Percentiles rank a stretch among this genome's conserved stretches.
Evolutionary conservation across 2,797 vertebrate species (phyloP).

Genomic region (Synanceia verrucosa): DNA sequence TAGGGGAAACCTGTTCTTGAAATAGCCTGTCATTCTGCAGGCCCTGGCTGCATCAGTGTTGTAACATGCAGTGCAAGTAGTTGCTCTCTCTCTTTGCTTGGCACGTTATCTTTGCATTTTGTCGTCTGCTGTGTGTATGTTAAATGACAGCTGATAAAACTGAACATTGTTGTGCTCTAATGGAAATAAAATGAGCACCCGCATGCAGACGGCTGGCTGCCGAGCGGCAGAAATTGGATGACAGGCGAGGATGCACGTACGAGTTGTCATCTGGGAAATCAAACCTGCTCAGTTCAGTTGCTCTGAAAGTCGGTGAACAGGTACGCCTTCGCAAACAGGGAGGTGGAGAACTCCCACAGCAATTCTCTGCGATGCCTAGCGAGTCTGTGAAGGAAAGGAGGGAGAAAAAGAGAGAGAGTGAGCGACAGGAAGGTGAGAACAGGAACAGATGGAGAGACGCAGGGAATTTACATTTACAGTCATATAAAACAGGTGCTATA

Average conservation of each 20-base stretch:
- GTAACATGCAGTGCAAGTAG: conserved; percentile 8
- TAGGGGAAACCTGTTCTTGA: conserved; percentile 9
- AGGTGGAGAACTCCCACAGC: conserved; percentile 73
- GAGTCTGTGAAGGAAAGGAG: conserved; percentile 49
- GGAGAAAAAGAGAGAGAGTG: conserved; percentile 40
- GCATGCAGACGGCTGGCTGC: conserved; percentile 59
- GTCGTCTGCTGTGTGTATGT: conserved; percentile 16
- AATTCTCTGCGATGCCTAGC: conserved; percentile 65
- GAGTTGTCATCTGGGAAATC: conserved; percentile 79
- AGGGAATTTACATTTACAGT: conserved; percentile 62
- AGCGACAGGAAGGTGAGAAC: conserved; percentile 78
- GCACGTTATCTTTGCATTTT: conserved; percentile 25
- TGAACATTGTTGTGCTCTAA: conserved; percentile 58
- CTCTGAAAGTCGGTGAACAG: conserved; percentile 72
- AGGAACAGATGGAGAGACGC: conserved; percentile 81
- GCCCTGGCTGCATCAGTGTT: background rate
- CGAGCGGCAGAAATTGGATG: conserved; percentile 66
- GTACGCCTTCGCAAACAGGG: conserved; percentile 70
- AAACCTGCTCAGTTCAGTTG: conserved; percentile 68
- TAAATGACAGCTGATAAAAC: conserved; percentile 63
- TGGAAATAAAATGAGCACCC: conserved; percentile 67
- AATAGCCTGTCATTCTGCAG: conserved; percentile 1
- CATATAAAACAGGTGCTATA: conserved; percentile 73
- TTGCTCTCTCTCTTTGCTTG: conserved; percentile 7
- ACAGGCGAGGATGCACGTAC: conserved; percentile 62